Evolutionary conservation across 2,113 vertebrate species (phyloP), one percentile per base, ranked within the genome.

Genomic region (Grammomys dolichurus): DNA sequence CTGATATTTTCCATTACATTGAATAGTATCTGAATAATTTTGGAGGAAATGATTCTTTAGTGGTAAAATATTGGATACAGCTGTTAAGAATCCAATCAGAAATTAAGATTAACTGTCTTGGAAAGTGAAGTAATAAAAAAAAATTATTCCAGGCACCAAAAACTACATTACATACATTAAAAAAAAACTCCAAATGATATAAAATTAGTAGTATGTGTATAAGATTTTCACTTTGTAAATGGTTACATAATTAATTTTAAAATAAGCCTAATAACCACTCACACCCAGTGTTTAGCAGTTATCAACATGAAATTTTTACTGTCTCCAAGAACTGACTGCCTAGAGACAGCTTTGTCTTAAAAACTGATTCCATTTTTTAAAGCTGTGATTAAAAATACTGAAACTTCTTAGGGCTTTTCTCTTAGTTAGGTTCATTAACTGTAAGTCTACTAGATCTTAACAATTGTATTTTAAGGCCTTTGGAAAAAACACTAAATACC

Each of bases 81-180:
- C 6, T 88, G 7, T 88, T 88, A 88, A 86, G 20, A 77, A 87
- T 90, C 91, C 48, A 93, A 56, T 82, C 19, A 87, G 75, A 95
- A 88, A 48, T 84, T 9, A 93, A 82, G 46, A 87, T 81, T 56
- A 95, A 46, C 13, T 72, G 4, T 58, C 33, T 87, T 26, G 87
- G 22, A 65, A 40, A 67, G 60, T 87, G 26, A 77, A 19, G 46
- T 86, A 51, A 94, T 86, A 9, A 51, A 16, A 10, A 14, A 10
- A 78, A 89, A 75, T 69, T 63, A 82, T 92, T 93, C 11, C 22
- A 80, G 56, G 89, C 48, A 87, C 58, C 73, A 67, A n/a, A 73
- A 95, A 43, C n/a, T 81, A 54, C 85, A 26, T 76, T 87, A 16
- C 3, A 31, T 33, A 26, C 14, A 70, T 81, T 63, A 9, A 46